Conservation (phyloP, 2,888 invertebrate genomes). For the Pasiphila rectangulata region DNA sequence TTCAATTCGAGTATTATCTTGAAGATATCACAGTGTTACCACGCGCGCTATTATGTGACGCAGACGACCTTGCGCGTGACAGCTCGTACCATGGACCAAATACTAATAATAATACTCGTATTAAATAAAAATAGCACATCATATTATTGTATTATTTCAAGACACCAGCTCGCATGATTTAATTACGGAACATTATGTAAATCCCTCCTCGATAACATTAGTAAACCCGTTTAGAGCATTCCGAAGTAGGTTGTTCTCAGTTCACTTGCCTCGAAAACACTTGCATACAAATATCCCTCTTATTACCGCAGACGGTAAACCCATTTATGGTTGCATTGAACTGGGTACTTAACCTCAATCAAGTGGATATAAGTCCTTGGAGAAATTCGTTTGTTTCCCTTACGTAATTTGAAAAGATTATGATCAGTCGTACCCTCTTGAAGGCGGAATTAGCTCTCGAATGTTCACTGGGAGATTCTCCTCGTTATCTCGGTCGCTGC, state of each 20-base stretch:
- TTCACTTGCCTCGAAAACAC: constrained; percentile 5
- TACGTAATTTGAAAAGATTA: constrained; percentile 42
- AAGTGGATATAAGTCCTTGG: constrained; percentile 31
- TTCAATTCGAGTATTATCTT: too few relatives aligned
- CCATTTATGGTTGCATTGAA: constrained; percentile 18
- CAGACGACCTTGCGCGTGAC: too few relatives aligned
- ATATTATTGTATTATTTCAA: not conserved
- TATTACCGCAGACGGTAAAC: constrained; percentile 8
- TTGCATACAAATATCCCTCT: constrained; percentile 11
- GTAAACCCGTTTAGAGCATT: constrained; percentile 10
- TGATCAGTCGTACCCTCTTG: constrained; percentile 29
- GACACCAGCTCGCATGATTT: constrained; percentile 1
- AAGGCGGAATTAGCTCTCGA: constrained; percentile 37
- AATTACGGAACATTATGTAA: constrained; percentile 9
- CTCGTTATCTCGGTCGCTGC: not conserved
- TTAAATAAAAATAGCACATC: too few relatives aligned
- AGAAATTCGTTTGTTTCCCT: constrained; percentile 36
- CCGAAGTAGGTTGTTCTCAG: constrained; percentile 4
- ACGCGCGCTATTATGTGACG: too few relatives aligned
- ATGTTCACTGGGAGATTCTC: constrained; percentile 29
- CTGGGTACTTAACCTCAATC: constrained; percentile 30
- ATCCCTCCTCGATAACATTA: constrained; percentile 10
- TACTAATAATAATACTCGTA: too few relatives aligned
- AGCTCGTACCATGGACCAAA: too few relatives aligned
- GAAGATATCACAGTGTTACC: too few relatives aligned